Evolutionary conservation across 2,888 invertebrate genomes (phyloP).

Genomic region (Agrotis segetum): DNA sequence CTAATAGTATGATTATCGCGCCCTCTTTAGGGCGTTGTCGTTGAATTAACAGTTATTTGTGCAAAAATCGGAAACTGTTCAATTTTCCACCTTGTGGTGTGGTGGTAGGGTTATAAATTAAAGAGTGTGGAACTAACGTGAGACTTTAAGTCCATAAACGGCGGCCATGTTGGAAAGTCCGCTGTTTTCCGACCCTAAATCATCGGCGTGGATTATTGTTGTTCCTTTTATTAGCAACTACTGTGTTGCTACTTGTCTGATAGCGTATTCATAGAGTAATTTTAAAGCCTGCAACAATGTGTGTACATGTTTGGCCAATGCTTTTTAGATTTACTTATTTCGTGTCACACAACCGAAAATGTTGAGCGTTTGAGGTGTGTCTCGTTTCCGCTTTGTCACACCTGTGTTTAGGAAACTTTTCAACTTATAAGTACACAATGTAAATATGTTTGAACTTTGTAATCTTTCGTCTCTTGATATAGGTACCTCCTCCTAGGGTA

Average conservation of each 20-base stretch:
- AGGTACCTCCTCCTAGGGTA: background rate
- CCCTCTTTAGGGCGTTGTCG: slow-evolving; percentile 71
- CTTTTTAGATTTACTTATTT: slow-evolving; percentile 46
- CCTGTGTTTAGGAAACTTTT: slow-evolving; percentile 54
- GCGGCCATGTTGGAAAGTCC: slow-evolving; percentile 71
- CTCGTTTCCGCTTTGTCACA: slow-evolving; percentile 54
- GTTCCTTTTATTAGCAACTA: slow-evolving; percentile 74
- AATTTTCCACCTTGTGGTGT: slow-evolving; percentile 60
- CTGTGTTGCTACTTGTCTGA: slow-evolving; percentile 69
- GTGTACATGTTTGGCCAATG: slow-evolving; percentile 1
- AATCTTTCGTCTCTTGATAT: slow-evolving; percentile 43
- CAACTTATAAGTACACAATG: slow-evolving; percentile 47
- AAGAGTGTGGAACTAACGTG: slow-evolving; percentile 35
- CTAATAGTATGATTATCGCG: slow-evolving; percentile 68
- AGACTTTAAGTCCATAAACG: slow-evolving; percentile 65
- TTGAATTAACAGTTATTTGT: slow-evolving; percentile 66
- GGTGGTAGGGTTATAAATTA: slow-evolving; percentile 57
- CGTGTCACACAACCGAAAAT: slow-evolving; percentile 52
- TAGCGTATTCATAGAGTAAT: slow-evolving; percentile 63
- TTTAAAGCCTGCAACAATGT: slow-evolving; percentile 56
- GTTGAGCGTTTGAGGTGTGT: slow-evolving; percentile 51
- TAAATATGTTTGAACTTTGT: slow-evolving; percentile 41
- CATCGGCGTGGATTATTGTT: slow-evolving; percentile 73
- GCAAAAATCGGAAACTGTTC: slow-evolving; percentile 52
- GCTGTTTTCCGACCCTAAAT: slow-evolving; percentile 76